Evolutionary conservation across 1,140 invertebrate species (phyloP).

Genomic region (Drosophila arizonae): DNA sequence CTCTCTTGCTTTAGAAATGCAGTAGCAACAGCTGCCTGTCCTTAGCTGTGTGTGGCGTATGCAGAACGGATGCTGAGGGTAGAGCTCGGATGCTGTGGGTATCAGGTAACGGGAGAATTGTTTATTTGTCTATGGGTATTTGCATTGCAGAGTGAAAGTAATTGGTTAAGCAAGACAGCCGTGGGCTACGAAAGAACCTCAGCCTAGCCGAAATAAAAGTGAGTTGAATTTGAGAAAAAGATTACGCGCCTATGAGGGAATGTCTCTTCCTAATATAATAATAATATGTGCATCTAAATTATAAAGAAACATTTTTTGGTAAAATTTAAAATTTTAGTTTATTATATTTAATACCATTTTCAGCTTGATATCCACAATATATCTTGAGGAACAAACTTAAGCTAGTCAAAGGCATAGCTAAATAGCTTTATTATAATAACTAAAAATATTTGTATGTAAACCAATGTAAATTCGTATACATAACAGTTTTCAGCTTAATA

Average conservation of each 20-base stretch:
- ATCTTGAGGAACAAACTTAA: too few relatives aligned
- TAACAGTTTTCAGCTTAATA: too few relatives aligned
- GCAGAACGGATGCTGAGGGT: constrained; percentile 40
- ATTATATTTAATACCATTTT: too few relatives aligned
- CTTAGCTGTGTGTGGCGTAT: constrained; percentile 28
- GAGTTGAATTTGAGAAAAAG: background rate
- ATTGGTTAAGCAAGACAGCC: constrained; percentile 13
- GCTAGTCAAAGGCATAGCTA: too few relatives aligned
- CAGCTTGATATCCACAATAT: too few relatives aligned
- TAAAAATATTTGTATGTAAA: too few relatives aligned
- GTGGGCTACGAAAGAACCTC: background rate
- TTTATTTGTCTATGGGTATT: constrained; percentile 45
- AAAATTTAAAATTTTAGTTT: too few relatives aligned
- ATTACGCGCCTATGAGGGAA: background rate
- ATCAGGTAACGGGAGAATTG: constrained; percentile 41
- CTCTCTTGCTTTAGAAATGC: constrained; percentile 14
- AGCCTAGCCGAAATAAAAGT: background rate
- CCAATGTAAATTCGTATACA: too few relatives aligned
- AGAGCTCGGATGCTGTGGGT: constrained; percentile 12
- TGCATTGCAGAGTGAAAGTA: constrained; percentile 50
- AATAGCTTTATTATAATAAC: too few relatives aligned
- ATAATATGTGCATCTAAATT: too few relatives aligned
- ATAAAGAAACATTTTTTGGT: too few relatives aligned
- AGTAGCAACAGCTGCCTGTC: constrained; percentile 50
- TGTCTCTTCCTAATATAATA: too few relatives aligned